Conservation (phyloP, 64 coral and sea anemone genomes). For the Platygyra sinensis region DNA sequence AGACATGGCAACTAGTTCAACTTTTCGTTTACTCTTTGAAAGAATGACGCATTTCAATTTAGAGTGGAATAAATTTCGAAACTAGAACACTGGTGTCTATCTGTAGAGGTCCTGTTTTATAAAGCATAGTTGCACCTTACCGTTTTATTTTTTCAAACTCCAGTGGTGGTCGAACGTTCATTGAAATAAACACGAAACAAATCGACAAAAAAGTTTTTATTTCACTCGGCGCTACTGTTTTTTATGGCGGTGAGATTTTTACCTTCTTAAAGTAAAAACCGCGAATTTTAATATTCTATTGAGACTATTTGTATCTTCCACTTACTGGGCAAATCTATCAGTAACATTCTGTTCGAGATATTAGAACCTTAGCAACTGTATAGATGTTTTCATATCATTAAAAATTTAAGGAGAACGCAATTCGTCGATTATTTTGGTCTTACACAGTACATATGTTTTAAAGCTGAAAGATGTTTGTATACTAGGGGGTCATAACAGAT, state of each 20-base stretch:
- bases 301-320: background rate
- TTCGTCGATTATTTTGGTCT: background rate
- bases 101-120: background rate
- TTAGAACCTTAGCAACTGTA: slow-evolving; percentile 6
- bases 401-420: slow-evolving; percentile 21
- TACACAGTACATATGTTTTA: background rate
- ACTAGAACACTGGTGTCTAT: background rate
- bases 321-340: background rate
- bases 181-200: background rate
- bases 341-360: background rate
- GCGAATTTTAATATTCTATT: background rate
- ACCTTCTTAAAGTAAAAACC: background rate
- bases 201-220: background rate
- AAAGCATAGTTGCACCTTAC: background rate
- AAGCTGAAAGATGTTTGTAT: background rate
- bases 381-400: slow-evolving; percentile 26
- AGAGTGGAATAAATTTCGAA: background rate
- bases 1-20: background rate
- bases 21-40: background rate
- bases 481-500: background rate
- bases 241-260: background rate
- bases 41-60: background rate
- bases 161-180: background rate
- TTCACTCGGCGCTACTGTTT: background rate
- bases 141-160: background rate